Conservation (phyloP, 2,113 vertebrate genomes). For the Mandrillus leucophaeus region DNA sequence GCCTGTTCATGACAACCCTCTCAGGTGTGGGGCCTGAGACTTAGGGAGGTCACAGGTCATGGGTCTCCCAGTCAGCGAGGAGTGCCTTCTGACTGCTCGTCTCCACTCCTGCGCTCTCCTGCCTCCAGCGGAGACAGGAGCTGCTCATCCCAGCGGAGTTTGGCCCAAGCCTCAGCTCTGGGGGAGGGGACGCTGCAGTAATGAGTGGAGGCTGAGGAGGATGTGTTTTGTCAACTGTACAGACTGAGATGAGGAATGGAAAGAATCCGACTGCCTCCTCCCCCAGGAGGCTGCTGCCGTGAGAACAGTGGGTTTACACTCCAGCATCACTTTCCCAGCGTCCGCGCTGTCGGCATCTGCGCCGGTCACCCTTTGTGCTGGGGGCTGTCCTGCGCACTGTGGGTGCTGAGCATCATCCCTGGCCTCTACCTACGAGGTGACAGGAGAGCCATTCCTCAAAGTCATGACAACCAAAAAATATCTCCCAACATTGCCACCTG, state of each 20-base stretch:
- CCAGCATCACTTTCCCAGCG: neutral
- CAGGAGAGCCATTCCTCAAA: neutral
- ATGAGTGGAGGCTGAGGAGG: neutral
- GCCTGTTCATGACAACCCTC: neutral
- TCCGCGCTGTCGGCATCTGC: neutral
- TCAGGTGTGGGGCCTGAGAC: neutral
- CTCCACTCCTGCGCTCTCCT: neutral
- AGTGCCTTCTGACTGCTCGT: neutral
- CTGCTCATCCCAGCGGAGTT: neutral
- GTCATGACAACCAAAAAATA: neutral
- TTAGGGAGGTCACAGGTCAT: neutral
- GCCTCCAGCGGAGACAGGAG: neutral
- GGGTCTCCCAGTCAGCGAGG: neutral
- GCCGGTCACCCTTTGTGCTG: neutral
- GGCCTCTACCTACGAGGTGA: neutral
- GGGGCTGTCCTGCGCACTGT: neutral
- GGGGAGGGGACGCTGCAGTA: neutral
- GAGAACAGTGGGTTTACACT: neutral
- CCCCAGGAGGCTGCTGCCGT: neutral
- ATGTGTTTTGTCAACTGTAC: neutral
- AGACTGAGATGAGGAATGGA: neutral
- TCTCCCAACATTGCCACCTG: neutral
- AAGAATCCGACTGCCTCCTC: neutral
- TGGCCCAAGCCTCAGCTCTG: neutral
- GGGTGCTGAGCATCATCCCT: neutral